These are phyloP conservation scores for Antidorcas marsupialis DNA, from an alignment of 2,113 vertebrate genomes.

Conservation along the genomic window DNA sequence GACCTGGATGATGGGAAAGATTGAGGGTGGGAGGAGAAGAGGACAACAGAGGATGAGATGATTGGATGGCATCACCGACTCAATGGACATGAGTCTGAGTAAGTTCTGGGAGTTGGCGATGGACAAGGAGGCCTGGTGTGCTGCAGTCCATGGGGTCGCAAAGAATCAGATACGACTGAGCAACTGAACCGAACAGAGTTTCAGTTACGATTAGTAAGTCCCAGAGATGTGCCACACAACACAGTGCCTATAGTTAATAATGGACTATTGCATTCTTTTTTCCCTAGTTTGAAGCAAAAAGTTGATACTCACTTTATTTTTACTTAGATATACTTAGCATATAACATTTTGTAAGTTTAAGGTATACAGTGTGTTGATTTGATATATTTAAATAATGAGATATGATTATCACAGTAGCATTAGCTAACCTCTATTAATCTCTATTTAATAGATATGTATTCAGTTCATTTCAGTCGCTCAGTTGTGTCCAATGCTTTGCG, in stretches of 20 bases:
- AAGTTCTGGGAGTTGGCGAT: not conserved
- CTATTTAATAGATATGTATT: not conserved
- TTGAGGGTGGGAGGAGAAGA: fast-evolving
- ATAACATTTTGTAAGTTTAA: not conserved
- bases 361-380: not conserved
- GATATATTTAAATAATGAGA: not conserved
- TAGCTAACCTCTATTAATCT: not conserved
- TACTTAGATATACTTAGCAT: not conserved
- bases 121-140: not conserved
- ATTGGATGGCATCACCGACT: not conserved
- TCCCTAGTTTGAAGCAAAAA: not conserved
- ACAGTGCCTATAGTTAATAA: not conserved
- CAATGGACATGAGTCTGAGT: not conserved
- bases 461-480: too few species aligned
- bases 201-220: not conserved
- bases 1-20: not conserved
- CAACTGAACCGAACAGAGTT: not conserved
- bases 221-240: not conserved
- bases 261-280: not conserved
- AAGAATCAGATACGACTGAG: not conserved
- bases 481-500: too few species aligned
- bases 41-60: not conserved
- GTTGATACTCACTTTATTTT: not conserved
- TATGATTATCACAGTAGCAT: not conserved
- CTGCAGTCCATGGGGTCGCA: not conserved